These are phyloP conservation scores for Scaptomyza montana DNA, from an alignment of 1,140 invertebrate genomes.

Conservation along the genomic window DNA sequence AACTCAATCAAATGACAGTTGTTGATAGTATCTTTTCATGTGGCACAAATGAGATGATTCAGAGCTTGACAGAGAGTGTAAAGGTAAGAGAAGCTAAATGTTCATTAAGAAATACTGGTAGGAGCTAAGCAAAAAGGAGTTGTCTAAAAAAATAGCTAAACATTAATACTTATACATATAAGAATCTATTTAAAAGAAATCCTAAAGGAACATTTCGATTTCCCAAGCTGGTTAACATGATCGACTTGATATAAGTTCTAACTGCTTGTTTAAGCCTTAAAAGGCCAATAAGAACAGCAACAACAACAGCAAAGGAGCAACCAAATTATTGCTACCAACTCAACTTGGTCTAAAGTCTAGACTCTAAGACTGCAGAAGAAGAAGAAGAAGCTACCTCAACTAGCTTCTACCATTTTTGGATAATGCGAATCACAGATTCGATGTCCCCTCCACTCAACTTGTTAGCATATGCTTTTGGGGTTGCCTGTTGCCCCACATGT, in stretches of 20 bases:
- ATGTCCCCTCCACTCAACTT: conserved; percentile 16
- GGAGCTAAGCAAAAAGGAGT: too few species aligned
- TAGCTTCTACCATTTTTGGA: neutral
- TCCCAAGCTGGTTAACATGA: too few species aligned
- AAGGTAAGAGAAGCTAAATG: neutral
- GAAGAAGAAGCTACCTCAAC: neutral
- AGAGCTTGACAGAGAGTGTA: neutral
- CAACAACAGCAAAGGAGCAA: neutral
- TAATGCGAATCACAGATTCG: conserved; percentile 14
- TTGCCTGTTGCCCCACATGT: conserved; percentile 60
- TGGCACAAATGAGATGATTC: neutral
- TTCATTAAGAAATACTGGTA: too few species aligned
- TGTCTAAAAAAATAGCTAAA: too few species aligned
- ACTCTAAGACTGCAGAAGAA: neutral
- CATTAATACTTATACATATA: too few species aligned
- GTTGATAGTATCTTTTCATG: neutral
- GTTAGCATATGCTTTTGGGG: conserved; percentile 36
- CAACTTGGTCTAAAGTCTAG: neutral
- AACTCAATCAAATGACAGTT: conserved; percentile 26
- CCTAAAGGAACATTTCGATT: too few species aligned
- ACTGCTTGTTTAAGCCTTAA: conserved; percentile 2
- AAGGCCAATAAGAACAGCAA: neutral
- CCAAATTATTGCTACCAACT: neutral
- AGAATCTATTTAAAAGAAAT: too few species aligned
- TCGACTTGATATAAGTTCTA: neutral